phyloP scores from a whole-genome alignment of 53 echinoderm and acorn worm genomes.

The Antedon mediterranea region DNA sequence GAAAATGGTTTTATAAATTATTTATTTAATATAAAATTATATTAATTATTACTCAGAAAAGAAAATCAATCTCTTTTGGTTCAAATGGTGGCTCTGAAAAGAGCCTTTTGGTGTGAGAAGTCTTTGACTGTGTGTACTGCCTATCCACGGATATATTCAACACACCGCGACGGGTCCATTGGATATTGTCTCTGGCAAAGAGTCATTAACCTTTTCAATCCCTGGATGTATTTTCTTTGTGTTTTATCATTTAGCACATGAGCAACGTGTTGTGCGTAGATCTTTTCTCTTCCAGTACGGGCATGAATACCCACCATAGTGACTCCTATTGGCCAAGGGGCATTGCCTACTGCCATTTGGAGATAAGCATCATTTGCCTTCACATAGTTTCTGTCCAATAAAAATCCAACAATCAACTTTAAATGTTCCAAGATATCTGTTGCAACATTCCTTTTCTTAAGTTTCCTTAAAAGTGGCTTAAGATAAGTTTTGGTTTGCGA shows the following conservation, averaged over 20 bases:
- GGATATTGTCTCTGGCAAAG: constrained; percentile 81
- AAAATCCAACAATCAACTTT: constrained; percentile 48
- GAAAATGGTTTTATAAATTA: too few relatives aligned
- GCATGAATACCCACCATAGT: constrained; percentile 99
- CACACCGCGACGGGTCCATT: constrained; percentile 82
- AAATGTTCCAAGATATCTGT: constrained; percentile 78
- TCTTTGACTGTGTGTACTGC: too few relatives aligned
- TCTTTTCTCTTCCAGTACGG: constrained; percentile 94
- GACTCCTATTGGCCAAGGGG: constrained; percentile 98
- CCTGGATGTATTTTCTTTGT: constrained; percentile 94
- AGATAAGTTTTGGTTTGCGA: constrained; percentile 75
- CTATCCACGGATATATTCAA: too few relatives aligned
- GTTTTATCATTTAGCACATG: constrained; percentile 97
- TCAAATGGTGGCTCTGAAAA: too few relatives aligned
- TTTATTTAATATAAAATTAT: too few relatives aligned
- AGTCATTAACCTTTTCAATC: constrained; percentile 90
- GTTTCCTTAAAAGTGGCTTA: constrained; percentile 67
- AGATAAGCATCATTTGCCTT: constrained; percentile 92
- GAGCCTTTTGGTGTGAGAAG: too few relatives aligned
- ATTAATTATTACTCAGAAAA: too few relatives aligned
- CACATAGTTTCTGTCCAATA: constrained; percentile 89
- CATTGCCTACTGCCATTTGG: constrained; percentile 99
- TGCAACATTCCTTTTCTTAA: constrained; percentile 70
- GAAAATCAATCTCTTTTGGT: too few relatives aligned
- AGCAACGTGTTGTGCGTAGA: constrained; percentile 95